Conservation (phyloP, 30 jellyfish, hydroid and myxozoan genomes). For the Catostylus mosaicus region DNA sequence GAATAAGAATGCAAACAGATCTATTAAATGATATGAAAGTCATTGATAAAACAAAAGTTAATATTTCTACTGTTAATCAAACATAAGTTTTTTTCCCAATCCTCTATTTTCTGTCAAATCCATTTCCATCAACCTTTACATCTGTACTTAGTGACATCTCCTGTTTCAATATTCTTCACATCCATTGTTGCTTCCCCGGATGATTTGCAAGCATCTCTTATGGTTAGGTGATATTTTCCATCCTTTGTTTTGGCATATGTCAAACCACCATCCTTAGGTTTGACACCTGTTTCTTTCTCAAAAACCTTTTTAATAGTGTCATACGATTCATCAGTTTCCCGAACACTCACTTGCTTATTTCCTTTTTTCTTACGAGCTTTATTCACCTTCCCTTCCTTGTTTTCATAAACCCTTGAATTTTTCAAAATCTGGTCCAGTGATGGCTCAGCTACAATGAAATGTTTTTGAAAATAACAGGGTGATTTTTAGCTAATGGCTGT, state of each 20-base stretch:
- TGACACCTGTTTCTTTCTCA: neutral
- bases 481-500: too few relatives aligned
- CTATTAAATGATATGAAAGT: too few relatives aligned
- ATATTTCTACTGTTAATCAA: too few relatives aligned
- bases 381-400: neutral
- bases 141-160: neutral
- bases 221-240: neutral
- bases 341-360: neutral
- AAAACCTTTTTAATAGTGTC: neutral
- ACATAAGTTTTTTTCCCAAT: too few relatives aligned
- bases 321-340: neutral
- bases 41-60: too few relatives aligned
- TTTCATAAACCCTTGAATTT: too few relatives aligned
- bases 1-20: too few relatives aligned
- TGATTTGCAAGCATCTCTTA: neutral
- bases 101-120: too few relatives aligned
- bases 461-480: too few relatives aligned
- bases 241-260: neutral
- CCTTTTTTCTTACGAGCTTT: neutral
- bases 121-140: too few relatives aligned
- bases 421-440: neutral
- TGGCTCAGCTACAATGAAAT: neutral
- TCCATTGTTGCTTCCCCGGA: neutral
- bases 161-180: neutral
- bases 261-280: neutral